These are phyloP conservation scores for Agrochola macilenta DNA, from an alignment of 2,888 invertebrate genomes.

Conservation along the genomic window DNA sequence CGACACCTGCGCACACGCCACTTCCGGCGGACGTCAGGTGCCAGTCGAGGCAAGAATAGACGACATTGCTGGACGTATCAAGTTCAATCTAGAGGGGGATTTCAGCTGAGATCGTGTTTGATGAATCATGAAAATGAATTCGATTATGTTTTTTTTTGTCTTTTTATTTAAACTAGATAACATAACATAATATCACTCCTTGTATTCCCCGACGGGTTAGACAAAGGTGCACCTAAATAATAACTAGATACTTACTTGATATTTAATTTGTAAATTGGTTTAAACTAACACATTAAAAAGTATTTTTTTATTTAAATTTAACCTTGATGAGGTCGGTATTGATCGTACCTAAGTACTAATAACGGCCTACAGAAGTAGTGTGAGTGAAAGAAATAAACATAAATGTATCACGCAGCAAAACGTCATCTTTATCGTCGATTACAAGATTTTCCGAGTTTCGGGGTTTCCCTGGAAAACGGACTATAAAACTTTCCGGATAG, in stretches of 20 bases:
- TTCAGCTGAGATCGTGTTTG: background rate
- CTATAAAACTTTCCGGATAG: background rate
- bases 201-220: no score
- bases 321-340: background rate
- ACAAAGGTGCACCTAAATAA: no score
- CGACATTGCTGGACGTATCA: conserved; percentile 64
- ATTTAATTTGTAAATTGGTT: background rate
- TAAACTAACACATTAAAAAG: background rate
- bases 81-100: conserved; percentile 60
- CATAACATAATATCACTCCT: background rate
- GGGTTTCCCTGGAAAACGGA: conserved; percentile 10
- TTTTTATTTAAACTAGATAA: background rate
- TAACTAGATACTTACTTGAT: background rate
- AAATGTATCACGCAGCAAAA: no score
- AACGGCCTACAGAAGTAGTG: no score
- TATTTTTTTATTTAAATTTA: background rate
- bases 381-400: background rate
- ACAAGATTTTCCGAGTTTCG: background rate
- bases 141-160: background rate
- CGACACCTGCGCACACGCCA: conserved; percentile 69
- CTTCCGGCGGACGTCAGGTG: conserved; percentile 72
- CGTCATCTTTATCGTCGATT: no score
- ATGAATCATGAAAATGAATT: background rate
- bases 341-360: background rate
- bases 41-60: conserved; percentile 58